These are phyloP conservation scores for Diplosoma virens DNA, from an alignment of 23 tunicate species.

Conservation along the genomic window DNA sequence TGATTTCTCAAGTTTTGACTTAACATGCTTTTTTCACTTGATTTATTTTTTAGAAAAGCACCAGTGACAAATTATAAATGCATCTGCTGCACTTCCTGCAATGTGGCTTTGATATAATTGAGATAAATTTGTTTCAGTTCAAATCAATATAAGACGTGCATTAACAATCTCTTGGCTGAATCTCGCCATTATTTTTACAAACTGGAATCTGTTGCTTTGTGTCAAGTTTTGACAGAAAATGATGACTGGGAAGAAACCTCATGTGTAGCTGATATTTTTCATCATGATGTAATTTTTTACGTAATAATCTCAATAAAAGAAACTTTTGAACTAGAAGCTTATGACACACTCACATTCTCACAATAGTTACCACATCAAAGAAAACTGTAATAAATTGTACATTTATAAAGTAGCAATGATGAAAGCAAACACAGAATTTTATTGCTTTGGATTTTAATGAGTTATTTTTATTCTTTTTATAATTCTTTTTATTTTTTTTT, in stretches of 20 bases:
- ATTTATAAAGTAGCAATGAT: no score
- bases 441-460: no score
- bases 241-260: conserved; percentile 19
- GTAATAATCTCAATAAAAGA: no score
- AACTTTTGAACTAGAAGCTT: no score
- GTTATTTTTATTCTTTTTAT: no score
- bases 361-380: no score
- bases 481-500: no score
- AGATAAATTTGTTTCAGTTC: conserved; percentile 2
- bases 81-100: background rate
- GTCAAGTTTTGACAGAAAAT: conserved; percentile 26
- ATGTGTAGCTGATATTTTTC: conserved; percentile 16
- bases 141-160: conserved; percentile 21
- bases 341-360: no score
- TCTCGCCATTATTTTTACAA: conserved; percentile 38
- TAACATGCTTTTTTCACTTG: background rate
- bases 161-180: conserved; percentile 28
- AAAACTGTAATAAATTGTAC: no score
- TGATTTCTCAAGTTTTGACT: background rate
- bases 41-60: background rate
- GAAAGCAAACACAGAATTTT: no score
- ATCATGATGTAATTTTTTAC: conserved; percentile 34
- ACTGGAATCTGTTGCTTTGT: conserved; percentile 40
- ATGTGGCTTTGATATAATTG: background rate
- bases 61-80: background rate